Conservation (phyloP, 2,888 invertebrate species). For the Amphipoea lucens region DNA sequence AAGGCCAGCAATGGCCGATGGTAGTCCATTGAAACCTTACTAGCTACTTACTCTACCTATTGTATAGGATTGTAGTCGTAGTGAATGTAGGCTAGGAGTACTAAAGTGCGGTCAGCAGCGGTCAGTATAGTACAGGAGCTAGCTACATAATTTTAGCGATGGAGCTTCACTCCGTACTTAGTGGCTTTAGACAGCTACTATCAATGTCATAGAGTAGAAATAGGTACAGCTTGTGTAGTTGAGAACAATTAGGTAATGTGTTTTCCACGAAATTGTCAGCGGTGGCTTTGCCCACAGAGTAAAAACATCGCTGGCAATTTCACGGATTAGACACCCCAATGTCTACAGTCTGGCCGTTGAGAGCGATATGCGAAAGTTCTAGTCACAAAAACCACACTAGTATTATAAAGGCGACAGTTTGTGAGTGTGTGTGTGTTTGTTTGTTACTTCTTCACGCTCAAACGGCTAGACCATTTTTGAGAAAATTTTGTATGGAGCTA, state of each 20-base stretch:
- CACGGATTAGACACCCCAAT: not conserved
- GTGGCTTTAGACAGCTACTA: not conserved
- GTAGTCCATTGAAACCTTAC: slow-evolving; percentile 43
- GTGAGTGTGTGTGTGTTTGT: too few species aligned
- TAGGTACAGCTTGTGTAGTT: not conserved
- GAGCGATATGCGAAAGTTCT: too few species aligned
- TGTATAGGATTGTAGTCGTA: slow-evolving; percentile 28
- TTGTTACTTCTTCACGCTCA: too few species aligned
- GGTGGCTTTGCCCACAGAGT: not conserved
- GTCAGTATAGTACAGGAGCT: slow-evolving; percentile 22
- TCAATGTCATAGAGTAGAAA: not conserved
- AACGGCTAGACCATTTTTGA: too few species aligned
- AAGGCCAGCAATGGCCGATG: slow-evolving; percentile 34
- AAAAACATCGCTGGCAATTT: not conserved
- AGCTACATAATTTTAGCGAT: slow-evolving; percentile 32
- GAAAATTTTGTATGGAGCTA: too few species aligned
- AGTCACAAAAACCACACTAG: too few species aligned
- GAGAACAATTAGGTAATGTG: not conserved
- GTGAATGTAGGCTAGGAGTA: slow-evolving; percentile 37
- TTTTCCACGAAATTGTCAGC: not conserved
- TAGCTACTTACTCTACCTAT: slow-evolving; percentile 35
- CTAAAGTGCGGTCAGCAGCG: slow-evolving; percentile 46
- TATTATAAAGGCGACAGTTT: too few species aligned
- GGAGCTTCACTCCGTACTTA: slow-evolving; percentile 19
- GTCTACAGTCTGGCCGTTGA: too few species aligned